A percentile compares a stretch with the other conserved stretches of the same genome.
Conservation (phyloP, 1,140 invertebrate genomes). For the Vanessa atalanta region DNA sequence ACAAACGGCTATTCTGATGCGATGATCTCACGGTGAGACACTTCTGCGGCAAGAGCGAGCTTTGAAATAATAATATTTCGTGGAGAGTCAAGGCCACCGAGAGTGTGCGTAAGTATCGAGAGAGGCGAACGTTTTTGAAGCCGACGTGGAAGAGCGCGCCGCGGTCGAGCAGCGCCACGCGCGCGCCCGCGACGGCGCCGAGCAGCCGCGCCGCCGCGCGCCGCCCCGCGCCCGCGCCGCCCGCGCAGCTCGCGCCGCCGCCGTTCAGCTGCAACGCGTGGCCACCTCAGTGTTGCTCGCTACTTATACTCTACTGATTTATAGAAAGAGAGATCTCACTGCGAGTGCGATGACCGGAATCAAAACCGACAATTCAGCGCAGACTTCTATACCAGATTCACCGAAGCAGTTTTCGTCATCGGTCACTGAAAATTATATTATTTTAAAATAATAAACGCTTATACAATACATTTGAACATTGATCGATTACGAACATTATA, state of each 20-base stretch:
- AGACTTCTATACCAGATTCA: constrained; percentile 63
- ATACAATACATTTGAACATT: too few relatives aligned
- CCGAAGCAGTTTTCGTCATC: constrained; percentile 68
- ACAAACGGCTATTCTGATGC: too few relatives aligned
- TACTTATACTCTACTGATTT: too few relatives aligned
- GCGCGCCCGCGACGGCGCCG: constrained; percentile 48
- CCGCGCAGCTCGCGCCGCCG: constrained; percentile 52
- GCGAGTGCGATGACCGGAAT: constrained; percentile 54
- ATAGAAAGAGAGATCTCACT: constrained; percentile 42
- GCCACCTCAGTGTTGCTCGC: neutral
- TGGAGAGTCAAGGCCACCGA: too few relatives aligned
- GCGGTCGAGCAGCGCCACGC: constrained; percentile 41
- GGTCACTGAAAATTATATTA: constrained; percentile 52
- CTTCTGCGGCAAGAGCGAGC: too few relatives aligned
- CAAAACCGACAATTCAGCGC: constrained; percentile 56
- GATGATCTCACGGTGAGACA: too few relatives aligned
- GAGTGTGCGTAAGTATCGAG: too few relatives aligned
- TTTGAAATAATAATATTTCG: too few relatives aligned
- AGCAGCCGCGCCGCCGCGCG: constrained; percentile 57
- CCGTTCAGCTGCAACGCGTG: constrained; percentile 45
- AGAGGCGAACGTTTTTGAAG: constrained; percentile 36
- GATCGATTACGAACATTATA: too few relatives aligned
- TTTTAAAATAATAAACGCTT: too few relatives aligned
- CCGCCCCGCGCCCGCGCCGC: constrained; percentile 58
- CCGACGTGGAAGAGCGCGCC: constrained; percentile 44